Evolutionary conservation across 2,888 invertebrate genomes (phyloP), one percentile per base, ranked within the genome.

Genomic region (Gymnoscelis rufifasciata): DNA sequence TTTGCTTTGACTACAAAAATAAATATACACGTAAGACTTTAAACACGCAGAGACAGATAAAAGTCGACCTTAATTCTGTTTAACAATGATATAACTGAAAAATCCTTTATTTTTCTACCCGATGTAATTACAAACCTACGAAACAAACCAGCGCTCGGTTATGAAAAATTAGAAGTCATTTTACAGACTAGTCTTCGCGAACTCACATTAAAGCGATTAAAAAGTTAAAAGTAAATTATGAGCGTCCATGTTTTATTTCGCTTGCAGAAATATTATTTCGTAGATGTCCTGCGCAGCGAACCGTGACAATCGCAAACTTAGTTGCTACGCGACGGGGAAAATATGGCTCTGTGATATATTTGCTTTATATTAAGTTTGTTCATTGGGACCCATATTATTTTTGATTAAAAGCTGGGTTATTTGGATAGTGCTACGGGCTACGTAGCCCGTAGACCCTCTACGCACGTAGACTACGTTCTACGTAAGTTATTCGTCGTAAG

Each of bases 241-340:
- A 54, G 28, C 54, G 47, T 39, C 48, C 51, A 56, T 58, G 58
- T 58, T 58, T 56, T 56, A 56, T 58, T 58, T 54, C 52, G 51
- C 56, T 54, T 51, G 52, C 52, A 52, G 52, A 52, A 56, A 65
- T 61, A 64, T 54, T 64, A 64, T 66, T 67, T 64, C 52, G 64
- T 64, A 59, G 59, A 66, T 58, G 61, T 55, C 52, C 51, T 56
- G 59, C 54, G 62, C 68, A 64, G 56, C 61, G 53, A 57, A 52
- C 54, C 66, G 62, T 62, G 50, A 63, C 63, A 63, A 58, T 64
- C 60, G 56, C 57, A 57, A 63, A 64, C 62, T 66, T 61, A 54
- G 51, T 59, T 59, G 54, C 60, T 56, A 52, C 33, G 38, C 36
- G 35, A 47, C 40, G 51, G 38, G 43, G 57, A 59, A 66, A 59